Evolutionary conservation across 2,888 invertebrate species (phyloP), one percentile per base, ranked within the genome.

Genomic region (Galerucella calmariensis): DNA sequence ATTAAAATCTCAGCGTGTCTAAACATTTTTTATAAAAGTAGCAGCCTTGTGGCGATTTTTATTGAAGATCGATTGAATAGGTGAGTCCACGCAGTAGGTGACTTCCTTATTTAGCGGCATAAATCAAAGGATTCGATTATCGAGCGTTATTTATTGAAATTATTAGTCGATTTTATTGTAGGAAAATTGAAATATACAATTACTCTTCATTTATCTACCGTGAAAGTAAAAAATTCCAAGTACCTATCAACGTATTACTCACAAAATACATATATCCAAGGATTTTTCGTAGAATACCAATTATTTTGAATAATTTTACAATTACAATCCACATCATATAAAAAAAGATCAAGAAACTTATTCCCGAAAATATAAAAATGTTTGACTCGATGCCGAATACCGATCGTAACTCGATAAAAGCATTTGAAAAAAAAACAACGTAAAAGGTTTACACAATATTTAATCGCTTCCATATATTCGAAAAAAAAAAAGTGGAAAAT

Each of bases 81-180:
- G 72, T 71, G 75, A 73, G 69, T 73, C 78, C 78, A 68, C 81
- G 61, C 74, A 80, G 80, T 79, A 73, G 80, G 80, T 69, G 72
- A 79, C 72, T 79, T 80, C 79, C 80, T 79, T 69, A 8, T 74
- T 75, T 76, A 80, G 77, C 79, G 65, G 70, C 69, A 70, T 65
- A 71, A 69, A 62, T 76, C 78, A 80, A 81, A 80, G 78, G 81
- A 79, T 79, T 79, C 80, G 79, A 78, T 80, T 72, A 70, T 77
- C 77, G 78, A 46, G 51, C 63, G 67, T 70, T 74, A 74, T 75
- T 74, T 75, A 80, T 81, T 73, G 78, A 78, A 79, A 79, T 80
- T 81, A 79, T 80, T 77, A 79, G 79, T 76, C 78, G 68, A 79
- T 79, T 80, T 80, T 75, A 75, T 16, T 56, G 16, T 16, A 0